Conservation (phyloP, 2,888 invertebrate species). For the Matsumyia berberina region DNA sequence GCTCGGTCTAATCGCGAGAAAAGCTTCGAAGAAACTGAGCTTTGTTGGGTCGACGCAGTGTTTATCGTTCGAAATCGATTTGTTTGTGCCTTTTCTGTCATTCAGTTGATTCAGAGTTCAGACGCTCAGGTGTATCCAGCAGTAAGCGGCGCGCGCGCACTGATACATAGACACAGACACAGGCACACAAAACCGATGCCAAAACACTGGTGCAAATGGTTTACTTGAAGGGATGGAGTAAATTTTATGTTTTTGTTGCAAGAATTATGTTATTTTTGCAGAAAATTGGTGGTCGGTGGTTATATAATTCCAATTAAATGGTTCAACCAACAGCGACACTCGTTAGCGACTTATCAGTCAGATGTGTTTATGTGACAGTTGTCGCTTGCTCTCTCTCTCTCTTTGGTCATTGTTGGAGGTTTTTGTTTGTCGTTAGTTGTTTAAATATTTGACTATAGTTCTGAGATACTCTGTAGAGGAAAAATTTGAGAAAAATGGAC, state of each 20-base stretch:
- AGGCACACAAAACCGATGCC: background rate
- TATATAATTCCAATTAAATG: slow-evolving; percentile 56
- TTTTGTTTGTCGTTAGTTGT: background rate
- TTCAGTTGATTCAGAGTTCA: slow-evolving; percentile 55
- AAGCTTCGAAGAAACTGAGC: slow-evolving; percentile 75
- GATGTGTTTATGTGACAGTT: slow-evolving; percentile 19
- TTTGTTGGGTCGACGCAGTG: slow-evolving; percentile 69
- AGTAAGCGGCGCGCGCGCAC: slow-evolving; percentile 38
- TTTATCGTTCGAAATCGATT: slow-evolving; percentile 73
- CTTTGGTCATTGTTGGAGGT: background rate
- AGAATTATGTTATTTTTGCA: slow-evolving; percentile 24
- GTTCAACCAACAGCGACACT: slow-evolving; percentile 46
- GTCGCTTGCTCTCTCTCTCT: background rate
- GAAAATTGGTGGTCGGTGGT: slow-evolving; percentile 35
- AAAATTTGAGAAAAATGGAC: slow-evolving; percentile 9
- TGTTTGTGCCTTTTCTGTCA: slow-evolving; percentile 66
- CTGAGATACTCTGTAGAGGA: slow-evolving; percentile 15
- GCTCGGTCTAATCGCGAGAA: slow-evolving; percentile 68
- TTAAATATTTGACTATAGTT: slow-evolving; percentile 6
- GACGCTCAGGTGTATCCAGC: slow-evolving; percentile 39
- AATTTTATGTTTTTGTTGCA: slow-evolving; percentile 13
- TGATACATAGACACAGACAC: slow-evolving; percentile 21
- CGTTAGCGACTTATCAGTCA: slow-evolving; percentile 22
- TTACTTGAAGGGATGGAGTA: slow-evolving; percentile 31
- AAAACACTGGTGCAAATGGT: background rate